A percentile compares a stretch with the other conserved stretches of the same genome.
Evolutionary conservation across 2,797 vertebrate species (phyloP).

Genomic region (Rallus crepitans): DNA sequence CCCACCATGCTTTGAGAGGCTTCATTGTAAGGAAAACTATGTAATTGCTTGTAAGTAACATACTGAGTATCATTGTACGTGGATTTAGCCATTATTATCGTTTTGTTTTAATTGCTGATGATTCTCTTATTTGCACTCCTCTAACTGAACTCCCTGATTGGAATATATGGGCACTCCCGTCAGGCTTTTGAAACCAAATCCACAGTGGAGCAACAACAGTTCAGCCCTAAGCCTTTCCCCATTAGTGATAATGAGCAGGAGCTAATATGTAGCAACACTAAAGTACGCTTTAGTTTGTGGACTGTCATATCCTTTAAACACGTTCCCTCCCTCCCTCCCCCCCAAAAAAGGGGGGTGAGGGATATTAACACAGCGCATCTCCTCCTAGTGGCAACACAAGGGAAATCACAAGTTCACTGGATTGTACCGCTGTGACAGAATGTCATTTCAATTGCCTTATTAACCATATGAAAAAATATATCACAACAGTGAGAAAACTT

Average conservation of each 20-base stretch:
- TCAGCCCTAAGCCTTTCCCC: conserved; percentile 43
- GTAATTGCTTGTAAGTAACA: neutral
- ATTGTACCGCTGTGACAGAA: conserved; percentile 87
- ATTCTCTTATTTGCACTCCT: neutral
- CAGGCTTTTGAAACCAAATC: conserved; percentile 35
- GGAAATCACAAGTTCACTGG: conserved; percentile 64
- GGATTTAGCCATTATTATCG: neutral
- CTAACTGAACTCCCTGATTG: neutral
- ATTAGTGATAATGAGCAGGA: conserved; percentile 55
- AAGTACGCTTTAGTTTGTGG: conserved; percentile 19
- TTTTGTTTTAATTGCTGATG: neutral
- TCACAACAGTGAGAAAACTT: conserved; percentile 85
- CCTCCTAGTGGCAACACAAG: conserved; percentile 78
- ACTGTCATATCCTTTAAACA: neutral
- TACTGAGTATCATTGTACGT: neutral
- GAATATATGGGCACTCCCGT: neutral
- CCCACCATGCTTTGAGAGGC: neutral
- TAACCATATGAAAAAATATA: conserved; percentile 86
- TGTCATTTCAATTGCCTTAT: conserved; percentile 96
- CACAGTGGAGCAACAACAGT: neutral
- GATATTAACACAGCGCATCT: conserved; percentile 55
- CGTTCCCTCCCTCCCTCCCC: neutral
- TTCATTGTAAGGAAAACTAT: neutral
- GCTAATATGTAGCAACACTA: conserved; percentile 49
- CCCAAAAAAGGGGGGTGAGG: neutral